Base-by-base conservation (phyloP, 2,113 vertebrate species). In the Stercorarius parasiticus region DNA sequence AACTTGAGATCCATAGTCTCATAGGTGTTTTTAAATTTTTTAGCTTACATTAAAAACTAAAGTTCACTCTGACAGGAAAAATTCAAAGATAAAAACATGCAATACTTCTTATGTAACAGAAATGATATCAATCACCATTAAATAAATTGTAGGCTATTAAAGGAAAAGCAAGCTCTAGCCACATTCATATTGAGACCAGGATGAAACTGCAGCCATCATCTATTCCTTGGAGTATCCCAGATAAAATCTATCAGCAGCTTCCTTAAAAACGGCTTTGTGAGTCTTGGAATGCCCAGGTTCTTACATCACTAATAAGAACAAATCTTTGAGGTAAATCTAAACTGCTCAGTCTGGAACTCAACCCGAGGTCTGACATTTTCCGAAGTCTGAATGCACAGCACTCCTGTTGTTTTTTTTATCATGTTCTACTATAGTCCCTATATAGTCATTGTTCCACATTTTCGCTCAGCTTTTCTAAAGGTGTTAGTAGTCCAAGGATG, bases 161-260 rank as follows among this genome's bases (percentile, higher is more conserved):
- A 92, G 34, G 17, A 87, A 87, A 92, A 71, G 8, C 15, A 82
- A 64, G 15, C 22, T 93, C 69, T 71, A 85, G 14, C 8, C 18
- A 79, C 65, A 56, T n/a, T 93, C 59, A 56, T 53, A 81, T 1
- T 56, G 62, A 92, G n/a, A 61, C 15, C 9, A 64, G n/a, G 38
- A 93, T 47, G 84, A 95, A 93, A 92, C 12, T 55, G 34, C 64
- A 80, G 30, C 7, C 47, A 43, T 67, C 29, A 55, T 42, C 87
- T 92, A 67, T 87, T 95, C 71, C 74, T 56, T 73, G 45, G 66
- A 72, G 79, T 38, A 95, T 42, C 45, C 13, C 15, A 62, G 67
- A 88, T 80, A 95, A 90, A 92, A 93, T 90, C 85, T 55, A 86
- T 52, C 26, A 87, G 43, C 20, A 86, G 72, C 58, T 88, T 92